phyloP scores from a whole-genome alignment of 2,113 vertebrate species.

The Sminthopsis crassicaudata region DNA sequence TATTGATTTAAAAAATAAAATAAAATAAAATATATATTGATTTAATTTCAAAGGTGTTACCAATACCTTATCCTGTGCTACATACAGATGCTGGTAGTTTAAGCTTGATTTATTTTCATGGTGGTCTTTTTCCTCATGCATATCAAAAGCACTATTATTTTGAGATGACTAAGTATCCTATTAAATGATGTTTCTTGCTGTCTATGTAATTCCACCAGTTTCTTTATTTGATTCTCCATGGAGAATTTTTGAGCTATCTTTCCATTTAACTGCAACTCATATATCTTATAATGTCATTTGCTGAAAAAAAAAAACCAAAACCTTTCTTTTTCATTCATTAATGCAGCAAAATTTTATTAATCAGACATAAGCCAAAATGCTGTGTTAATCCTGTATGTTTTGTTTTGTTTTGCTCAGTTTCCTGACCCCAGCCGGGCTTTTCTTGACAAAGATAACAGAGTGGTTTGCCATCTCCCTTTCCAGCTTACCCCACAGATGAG shows the following conservation, averaged over 20 bases:
- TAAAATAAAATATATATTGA: background rate
- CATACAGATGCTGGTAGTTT: background rate
- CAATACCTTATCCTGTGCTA: background rate
- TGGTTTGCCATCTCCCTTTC: no score
- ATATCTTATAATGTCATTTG: background rate
- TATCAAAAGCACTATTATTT: background rate
- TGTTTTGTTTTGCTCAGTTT: no score
- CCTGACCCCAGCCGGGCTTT: no score
- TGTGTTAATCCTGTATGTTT: no score
- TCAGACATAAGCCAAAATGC: no score
- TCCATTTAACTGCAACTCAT: background rate
- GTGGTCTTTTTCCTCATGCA: background rate
- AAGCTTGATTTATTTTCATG: background rate
- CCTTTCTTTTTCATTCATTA: no score
- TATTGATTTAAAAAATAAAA: background rate
- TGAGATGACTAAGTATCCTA: background rate
- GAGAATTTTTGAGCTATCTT: background rate
- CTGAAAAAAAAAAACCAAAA: no score
- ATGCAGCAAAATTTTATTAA: no score
- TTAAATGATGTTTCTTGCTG: background rate
- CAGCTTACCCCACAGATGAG: no score
- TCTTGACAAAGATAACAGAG: no score
- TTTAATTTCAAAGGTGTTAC: background rate
- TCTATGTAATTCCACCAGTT: background rate
- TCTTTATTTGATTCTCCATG: background rate